Percentiles rank a stretch among this genome's conserved stretches.
Evolutionary conservation across 2,113 vertebrate genomes (phyloP).

Genomic region (Nothoprocta pentlandii): DNA sequence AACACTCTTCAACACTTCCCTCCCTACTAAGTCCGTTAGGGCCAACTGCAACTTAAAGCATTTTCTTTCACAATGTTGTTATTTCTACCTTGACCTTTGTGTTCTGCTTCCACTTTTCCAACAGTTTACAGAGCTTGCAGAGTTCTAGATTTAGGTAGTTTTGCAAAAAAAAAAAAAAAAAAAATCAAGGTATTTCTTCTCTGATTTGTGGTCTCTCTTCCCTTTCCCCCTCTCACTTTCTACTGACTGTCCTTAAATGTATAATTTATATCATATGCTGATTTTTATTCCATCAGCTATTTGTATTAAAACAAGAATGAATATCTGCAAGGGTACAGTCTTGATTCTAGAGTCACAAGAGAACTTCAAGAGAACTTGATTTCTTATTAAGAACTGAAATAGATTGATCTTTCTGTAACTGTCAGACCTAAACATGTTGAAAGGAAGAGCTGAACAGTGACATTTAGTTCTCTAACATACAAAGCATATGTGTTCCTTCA

Average conservation of each 20-base stretch:
- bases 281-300: background rate
- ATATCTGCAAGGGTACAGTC: background rate
- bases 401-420: accelerated
- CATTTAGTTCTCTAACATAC: accelerated
- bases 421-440: background rate
- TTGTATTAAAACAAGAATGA: background rate
- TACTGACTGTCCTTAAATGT: background rate
- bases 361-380: background rate
- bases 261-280: background rate
- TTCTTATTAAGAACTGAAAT: background rate
- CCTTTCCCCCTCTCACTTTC: background rate
- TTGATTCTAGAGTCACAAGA: background rate
- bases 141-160: accelerated
- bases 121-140: background rate
- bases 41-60: accelerated
- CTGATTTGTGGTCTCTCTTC: background rate
- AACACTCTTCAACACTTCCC: accelerated
- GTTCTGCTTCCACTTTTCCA: background rate
- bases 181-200: background rate
- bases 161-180: background rate
- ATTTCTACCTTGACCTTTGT: background rate
- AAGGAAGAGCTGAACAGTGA: background rate
- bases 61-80: background rate
- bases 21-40: too few relatives aligned
- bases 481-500: background rate